Conservation (phyloP, 2,888 invertebrate genomes). For the Linnaemya tessellans region DNA sequence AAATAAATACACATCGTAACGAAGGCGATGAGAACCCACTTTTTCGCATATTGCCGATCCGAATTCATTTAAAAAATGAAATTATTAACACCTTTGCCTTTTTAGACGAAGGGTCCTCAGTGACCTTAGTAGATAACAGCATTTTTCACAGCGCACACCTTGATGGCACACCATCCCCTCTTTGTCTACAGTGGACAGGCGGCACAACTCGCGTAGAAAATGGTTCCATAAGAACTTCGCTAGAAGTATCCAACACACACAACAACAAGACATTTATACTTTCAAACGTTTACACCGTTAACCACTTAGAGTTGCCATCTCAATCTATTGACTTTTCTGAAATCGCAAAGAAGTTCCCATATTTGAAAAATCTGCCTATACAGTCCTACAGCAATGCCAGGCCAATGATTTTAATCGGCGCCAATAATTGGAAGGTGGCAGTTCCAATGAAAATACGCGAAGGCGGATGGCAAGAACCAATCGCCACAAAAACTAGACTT, state of each 20-base stretch:
- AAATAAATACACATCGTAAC: too few relatives aligned
- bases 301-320: background rate
- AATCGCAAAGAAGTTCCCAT: too few relatives aligned
- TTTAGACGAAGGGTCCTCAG: too few relatives aligned
- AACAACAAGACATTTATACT: background rate
- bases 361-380: background rate
- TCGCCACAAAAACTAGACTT: slow-evolving; percentile 16
- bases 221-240: too few relatives aligned
- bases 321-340: background rate
- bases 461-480: background rate
- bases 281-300: background rate
- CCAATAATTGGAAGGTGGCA: slow-evolving; percentile 12
- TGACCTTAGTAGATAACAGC: too few relatives aligned
- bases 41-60: background rate
- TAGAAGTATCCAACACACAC: background rate
- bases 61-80: too few relatives aligned
- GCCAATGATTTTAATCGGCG: slow-evolving; percentile 40
- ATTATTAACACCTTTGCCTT: too few relatives aligned
- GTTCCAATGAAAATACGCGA: slow-evolving; percentile 15
- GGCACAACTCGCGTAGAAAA: background rate
- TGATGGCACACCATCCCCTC: too few relatives aligned
- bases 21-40: background rate
- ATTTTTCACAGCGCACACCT: too few relatives aligned
- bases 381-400: slow-evolving; percentile 17
- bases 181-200: background rate